Percentiles rank a stretch among this genome's conserved stretches.
phyloP scores from a whole-genome alignment of 2,797 vertebrate species.

The Semotilus atromaculatus region DNA sequence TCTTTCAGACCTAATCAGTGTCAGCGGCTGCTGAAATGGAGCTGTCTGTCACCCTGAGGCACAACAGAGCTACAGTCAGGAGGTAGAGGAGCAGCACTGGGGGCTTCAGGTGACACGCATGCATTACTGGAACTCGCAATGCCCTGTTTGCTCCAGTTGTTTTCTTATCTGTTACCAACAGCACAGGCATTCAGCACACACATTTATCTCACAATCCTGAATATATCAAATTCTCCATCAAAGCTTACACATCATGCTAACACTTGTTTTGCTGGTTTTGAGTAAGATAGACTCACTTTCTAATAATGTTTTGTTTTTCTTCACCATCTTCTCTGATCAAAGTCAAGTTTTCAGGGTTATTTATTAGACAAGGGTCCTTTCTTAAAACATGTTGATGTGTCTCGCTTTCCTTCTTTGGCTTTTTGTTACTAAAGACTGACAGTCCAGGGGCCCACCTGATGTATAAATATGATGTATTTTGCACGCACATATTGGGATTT shows the following conservation, averaged over 20 bases:
- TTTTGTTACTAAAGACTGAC: constrained; percentile 29
- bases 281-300: neutral
- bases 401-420: constrained; percentile 15
- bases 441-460: too few species aligned
- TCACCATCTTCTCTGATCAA: constrained; percentile 15
- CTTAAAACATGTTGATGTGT: constrained; percentile 16
- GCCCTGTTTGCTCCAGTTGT: neutral
- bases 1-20: constrained; percentile 75
- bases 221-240: neutral
- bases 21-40: constrained; percentile 70
- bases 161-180: constrained; percentile 14
- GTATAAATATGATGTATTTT: too few species aligned
- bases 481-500: too few species aligned
- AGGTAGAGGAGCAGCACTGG: constrained; percentile 46
- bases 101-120: constrained; percentile 51
- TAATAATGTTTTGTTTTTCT: neutral
- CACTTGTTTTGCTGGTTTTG: neutral
- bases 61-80: constrained; percentile 60
- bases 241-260: neutral
- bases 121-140: neutral
- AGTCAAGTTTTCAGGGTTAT: neutral
- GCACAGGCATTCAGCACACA: neutral
- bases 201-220: neutral
- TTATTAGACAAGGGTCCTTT: neutral
- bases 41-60: constrained; percentile 72